Evolutionary conservation across 2,797 vertebrate species (phyloP).

Genomic region (Acanthurus leucopareius): DNA sequence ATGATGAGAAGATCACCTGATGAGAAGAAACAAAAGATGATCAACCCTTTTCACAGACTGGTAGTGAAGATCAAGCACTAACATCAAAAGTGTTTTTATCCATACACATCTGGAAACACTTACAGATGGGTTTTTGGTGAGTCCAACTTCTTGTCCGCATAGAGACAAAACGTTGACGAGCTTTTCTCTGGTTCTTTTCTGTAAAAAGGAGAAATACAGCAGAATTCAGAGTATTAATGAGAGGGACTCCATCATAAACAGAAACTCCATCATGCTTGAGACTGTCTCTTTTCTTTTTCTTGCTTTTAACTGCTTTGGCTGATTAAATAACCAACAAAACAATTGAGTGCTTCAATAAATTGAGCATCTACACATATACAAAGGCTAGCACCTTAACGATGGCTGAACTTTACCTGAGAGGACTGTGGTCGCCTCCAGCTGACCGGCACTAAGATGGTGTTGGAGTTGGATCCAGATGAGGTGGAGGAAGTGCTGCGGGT

Average conservation of each 20-base stretch:
- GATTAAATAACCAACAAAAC: too few relatives aligned
- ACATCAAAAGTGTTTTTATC: not conserved
- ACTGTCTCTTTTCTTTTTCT: too few relatives aligned
- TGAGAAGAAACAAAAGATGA: not conserved
- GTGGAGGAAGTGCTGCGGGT: conserved; percentile 98
- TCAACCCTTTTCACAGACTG: not conserved
- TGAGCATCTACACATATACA: too few relatives aligned
- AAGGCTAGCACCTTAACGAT: not conserved
- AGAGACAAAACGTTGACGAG: conserved; percentile 96
- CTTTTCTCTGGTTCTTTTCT: conserved; percentile 98
- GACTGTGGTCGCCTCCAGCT: conserved; percentile 98
- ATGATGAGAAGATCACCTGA: conserved; percentile 99
- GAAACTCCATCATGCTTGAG: too few relatives aligned
- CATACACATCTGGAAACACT: conserved; percentile 66
- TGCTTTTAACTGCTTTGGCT: too few relatives aligned
- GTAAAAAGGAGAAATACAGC: conserved; percentile 65
- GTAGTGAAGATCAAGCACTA: not conserved
- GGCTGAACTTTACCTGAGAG: conserved; percentile 90
- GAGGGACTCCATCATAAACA: too few relatives aligned
- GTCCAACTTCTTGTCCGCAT: conserved; percentile 97
- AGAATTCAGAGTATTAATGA: too few relatives aligned
- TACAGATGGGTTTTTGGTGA: conserved; percentile 99
- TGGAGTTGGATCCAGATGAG: conserved; percentile 97
- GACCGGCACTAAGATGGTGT: conserved; percentile 96
- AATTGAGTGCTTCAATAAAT: too few relatives aligned